A percentile compares a stretch with the other conserved stretches of the same genome.
Evolutionary conservation across 1,140 invertebrate species (phyloP).

Genomic region (Marisa cornuarietis): DNA sequence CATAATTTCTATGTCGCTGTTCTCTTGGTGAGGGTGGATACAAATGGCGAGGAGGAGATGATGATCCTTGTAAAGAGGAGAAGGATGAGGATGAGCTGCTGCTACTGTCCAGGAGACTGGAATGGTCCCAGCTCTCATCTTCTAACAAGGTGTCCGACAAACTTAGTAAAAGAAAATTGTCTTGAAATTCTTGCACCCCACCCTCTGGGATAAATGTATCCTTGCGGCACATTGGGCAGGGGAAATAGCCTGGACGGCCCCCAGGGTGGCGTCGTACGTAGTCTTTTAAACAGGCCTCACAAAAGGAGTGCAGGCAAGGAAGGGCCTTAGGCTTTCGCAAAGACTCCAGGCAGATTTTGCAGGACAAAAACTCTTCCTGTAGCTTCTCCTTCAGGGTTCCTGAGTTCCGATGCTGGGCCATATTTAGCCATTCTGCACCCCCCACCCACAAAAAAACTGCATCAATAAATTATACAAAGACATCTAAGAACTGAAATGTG

Average conservation of each 20-base stretch:
- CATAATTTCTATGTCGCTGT: constrained; percentile 44
- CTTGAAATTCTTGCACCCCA: constrained; percentile 58
- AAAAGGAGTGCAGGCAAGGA: constrained; percentile 92
- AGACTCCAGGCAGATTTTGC: constrained; percentile 63
- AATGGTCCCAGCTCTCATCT: constrained; percentile 31
- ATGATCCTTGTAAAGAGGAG: constrained; percentile 13
- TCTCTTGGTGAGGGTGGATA: constrained; percentile 57
- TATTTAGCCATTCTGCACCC: constrained; percentile 62
- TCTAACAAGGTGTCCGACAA: constrained; percentile 58
- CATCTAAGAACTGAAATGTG: too few relatives aligned
- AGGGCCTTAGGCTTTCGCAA: constrained; percentile 77
- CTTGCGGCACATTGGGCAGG: constrained; percentile 63
- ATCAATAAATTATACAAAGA: too few relatives aligned
- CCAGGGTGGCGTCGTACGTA: constrained; percentile 57
- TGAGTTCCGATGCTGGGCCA: constrained; percentile 45
- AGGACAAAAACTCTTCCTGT: constrained; percentile 64
- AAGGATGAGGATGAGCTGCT: constrained; percentile 20
- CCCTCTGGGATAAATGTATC: constrained; percentile 53
- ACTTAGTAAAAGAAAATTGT: constrained; percentile 60
- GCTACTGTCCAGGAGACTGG: constrained; percentile 25
- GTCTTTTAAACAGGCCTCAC: constrained; percentile 79
- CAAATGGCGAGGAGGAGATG: constrained; percentile 46
- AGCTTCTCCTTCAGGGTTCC: constrained; percentile 53
- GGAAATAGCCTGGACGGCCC: constrained; percentile 54
- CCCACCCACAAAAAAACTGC: too few relatives aligned